Conservation (phyloP, 2,113 vertebrate species). For the Sisor rabdophorus region DNA sequence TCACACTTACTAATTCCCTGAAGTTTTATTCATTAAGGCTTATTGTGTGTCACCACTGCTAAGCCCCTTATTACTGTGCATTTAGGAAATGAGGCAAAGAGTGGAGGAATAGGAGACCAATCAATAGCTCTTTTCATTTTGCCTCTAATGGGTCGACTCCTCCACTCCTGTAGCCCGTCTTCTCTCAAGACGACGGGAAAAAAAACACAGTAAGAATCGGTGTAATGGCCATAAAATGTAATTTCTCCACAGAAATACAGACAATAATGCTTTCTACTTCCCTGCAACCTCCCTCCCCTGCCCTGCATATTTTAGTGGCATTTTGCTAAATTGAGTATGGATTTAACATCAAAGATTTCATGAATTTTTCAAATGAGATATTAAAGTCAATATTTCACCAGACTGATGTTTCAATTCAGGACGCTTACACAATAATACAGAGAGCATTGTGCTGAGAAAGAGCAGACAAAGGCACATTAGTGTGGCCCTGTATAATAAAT, state of each 20-base stretch:
- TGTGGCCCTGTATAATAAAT: constrained; percentile 73
- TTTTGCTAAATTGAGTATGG: constrained; percentile 99
- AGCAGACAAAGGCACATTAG: constrained; percentile 78
- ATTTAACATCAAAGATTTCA: constrained; percentile 99
- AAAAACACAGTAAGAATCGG: constrained; percentile 87
- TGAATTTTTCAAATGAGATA: constrained; percentile 99
- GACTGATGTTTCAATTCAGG: constrained; percentile 95
- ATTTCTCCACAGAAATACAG: constrained; percentile 95
- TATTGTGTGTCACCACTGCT: constrained; percentile 90
- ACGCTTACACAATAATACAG: constrained; percentile 84
- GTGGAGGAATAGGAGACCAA: constrained; percentile 96
- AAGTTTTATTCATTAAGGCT: constrained; percentile 93
- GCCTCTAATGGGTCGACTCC: constrained; percentile 85
- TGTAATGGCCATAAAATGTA: constrained; percentile 90
- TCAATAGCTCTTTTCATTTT: constrained; percentile 99
- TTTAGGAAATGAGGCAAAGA: constrained; percentile 94
- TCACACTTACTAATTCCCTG: constrained; percentile 80
- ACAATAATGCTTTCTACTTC: constrained; percentile 91
- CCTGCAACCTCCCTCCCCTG: constrained; percentile 23
- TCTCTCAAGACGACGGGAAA: constrained; percentile 74
- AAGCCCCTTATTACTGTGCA: constrained; percentile 92
- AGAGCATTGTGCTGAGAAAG: constrained; percentile 75
- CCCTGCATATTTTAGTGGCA: constrained; percentile 98
- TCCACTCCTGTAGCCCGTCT: constrained; percentile 55
- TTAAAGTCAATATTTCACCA: constrained; percentile 99